Evolutionary conservation across 2,797 vertebrate species (phyloP).

Genomic region (Podarcis lilfordi): DNA sequence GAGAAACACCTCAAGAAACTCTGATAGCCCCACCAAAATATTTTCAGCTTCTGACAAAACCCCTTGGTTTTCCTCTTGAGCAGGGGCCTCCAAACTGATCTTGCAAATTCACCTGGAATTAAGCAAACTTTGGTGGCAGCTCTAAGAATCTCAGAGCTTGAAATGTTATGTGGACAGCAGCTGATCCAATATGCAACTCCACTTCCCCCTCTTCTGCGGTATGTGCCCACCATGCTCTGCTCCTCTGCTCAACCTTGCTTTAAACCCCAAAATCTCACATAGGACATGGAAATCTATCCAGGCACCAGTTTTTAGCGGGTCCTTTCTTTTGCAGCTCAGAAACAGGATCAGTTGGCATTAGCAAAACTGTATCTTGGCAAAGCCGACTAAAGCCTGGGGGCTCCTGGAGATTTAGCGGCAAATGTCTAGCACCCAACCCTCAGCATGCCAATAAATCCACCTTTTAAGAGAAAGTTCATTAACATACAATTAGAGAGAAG

Average conservation of each 20-base stretch:
- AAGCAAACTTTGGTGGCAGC: background rate
- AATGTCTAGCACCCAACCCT: background rate
- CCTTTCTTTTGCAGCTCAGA: background rate
- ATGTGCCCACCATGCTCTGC: too few species aligned
- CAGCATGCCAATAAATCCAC: background rate
- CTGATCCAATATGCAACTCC: background rate
- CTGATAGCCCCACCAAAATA: background rate
- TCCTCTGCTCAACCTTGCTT: background rate
- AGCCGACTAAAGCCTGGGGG: background rate
- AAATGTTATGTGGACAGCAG: background rate
- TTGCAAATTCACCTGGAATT: background rate
- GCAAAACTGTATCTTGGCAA: background rate
- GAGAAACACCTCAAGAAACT: background rate
- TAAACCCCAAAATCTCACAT: background rate
- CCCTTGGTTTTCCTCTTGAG: background rate
- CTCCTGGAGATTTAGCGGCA: background rate
- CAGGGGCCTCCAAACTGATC: background rate
- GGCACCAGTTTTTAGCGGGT: background rate
- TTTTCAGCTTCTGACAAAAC: background rate
- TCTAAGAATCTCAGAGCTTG: background rate
- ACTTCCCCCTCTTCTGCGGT: background rate
- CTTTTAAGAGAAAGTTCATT: slow-evolving; percentile 13
- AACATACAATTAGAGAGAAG: background rate
- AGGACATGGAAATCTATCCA: background rate
- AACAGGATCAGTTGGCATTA: slow-evolving; percentile 5